Base-by-base conservation (phyloP, 2,888 invertebrate genomes). In the Notodonta ziczac region DNA sequence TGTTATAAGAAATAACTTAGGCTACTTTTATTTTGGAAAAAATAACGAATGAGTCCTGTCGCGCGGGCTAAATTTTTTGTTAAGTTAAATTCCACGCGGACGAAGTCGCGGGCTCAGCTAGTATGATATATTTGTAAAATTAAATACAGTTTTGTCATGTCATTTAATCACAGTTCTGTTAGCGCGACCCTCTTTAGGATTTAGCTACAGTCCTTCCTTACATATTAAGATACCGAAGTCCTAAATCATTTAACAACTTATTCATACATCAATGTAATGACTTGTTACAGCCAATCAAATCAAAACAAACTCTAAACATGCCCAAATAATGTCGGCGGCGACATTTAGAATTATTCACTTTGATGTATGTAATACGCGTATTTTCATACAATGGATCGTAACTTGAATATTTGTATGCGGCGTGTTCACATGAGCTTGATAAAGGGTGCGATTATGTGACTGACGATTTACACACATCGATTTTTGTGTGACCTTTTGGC, bases 311-410 rank as follows among this genome's bases (percentile, higher is more conserved):
- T 48, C 55, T 55, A 65, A 56, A 52, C 59, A 61, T 64, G 61
- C 51, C 59, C 35, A 53, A 63, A 59, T 57, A 62, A 66, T 66
- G 62, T 51, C 50, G 48, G 58, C 16, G 48, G 57, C 61, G 66
- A 65, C 66, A 69, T 67, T 74, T 65, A 52, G 58, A 72, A 62
- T 70, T 59, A 62, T 60, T 60, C 14, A 56, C 50, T 40, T 57
- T 61, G 66, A 76, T 75, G 59, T 59, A 69, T 69, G 54, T 61
- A 61, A 63, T 60, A 63, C 60, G 52, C 52, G 60, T 62, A 72
- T 74, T 77, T 77, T 77, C 69, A 77, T 69, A 77, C 77, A 78
- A 77, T 78, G 66, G 65, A 59, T 68, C 67, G 60, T 75, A 70
- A 69, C 58, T 67, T 65, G 59, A 44, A 57, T 56, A 46, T 58